These are phyloP conservation scores for Regulus satrapa DNA, from an alignment of 2,113 vertebrate species.

Conservation along the genomic window DNA sequence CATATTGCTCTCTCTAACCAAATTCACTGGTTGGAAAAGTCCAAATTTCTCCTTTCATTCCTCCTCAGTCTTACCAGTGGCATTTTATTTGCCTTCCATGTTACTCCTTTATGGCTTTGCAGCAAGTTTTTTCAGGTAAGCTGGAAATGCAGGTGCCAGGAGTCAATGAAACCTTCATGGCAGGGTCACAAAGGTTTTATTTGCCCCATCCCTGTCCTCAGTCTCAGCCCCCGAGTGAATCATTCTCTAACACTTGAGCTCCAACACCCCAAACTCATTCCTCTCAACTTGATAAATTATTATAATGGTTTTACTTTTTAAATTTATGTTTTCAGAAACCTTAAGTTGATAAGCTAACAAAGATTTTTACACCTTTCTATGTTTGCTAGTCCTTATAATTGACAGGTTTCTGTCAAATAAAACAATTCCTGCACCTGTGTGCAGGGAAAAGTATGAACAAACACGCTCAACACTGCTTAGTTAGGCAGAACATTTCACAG, in stretches of 20 bases:
- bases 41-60: neutral
- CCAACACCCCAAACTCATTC: neutral
- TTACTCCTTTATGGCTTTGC: neutral
- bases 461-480: neutral
- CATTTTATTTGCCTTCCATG: rapidly evolving
- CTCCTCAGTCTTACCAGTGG: neutral
- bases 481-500: neutral
- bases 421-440: neutral
- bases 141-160: neutral
- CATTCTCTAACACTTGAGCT: neutral
- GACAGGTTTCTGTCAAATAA: neutral
- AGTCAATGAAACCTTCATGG: neutral
- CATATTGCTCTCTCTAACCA: neutral
- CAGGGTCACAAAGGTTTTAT: neutral
- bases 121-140: neutral
- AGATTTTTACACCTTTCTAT: neutral
- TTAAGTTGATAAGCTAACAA: neutral
- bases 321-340: neutral
- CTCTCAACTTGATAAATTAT: neutral
- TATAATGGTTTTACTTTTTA: neutral
- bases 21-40: neutral
- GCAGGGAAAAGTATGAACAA: neutral
- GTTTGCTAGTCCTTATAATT: neutral
- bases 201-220: neutral
- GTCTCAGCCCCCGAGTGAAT: neutral